Conservation (phyloP, 2,113 vertebrate species). For the Sander vitreus region DNA sequence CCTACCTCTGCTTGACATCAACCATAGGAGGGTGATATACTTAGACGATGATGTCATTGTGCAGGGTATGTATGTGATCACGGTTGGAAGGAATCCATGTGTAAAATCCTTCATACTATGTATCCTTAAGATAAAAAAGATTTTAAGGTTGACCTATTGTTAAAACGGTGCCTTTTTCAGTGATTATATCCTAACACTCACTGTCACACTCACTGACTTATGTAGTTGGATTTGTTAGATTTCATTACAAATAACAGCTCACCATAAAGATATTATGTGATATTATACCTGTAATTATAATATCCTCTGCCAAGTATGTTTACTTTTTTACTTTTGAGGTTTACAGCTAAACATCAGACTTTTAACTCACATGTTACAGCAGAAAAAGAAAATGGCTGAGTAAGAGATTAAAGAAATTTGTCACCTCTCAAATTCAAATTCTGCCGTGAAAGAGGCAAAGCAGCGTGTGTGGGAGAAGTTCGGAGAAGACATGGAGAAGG, state of each 20-base stretch:
- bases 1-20: constrained; percentile 90
- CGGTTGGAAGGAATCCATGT: background rate
- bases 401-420: background rate
- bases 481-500: too few species aligned
- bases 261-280: background rate
- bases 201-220: too few species aligned
- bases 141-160: background rate
- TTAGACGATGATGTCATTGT: constrained; percentile 97
- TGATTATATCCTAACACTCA: too few species aligned
- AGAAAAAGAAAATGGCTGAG: background rate
- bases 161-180: background rate
- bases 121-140: background rate
- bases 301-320: background rate
- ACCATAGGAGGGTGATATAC: constrained; percentile 93
- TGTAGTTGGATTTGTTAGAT: too few species aligned
- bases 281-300: background rate
- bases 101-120: background rate
- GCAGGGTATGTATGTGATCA: constrained; percentile 86
- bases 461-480: too few species aligned
- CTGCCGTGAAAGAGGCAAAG: too few species aligned
- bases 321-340: too few species aligned
- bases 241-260: background rate
- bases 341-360: too few species aligned
- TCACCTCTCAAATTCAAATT: too few species aligned
- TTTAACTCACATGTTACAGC: background rate